Conservation (phyloP, 2,888 invertebrate genomes). For the Cantharis rufa region DNA sequence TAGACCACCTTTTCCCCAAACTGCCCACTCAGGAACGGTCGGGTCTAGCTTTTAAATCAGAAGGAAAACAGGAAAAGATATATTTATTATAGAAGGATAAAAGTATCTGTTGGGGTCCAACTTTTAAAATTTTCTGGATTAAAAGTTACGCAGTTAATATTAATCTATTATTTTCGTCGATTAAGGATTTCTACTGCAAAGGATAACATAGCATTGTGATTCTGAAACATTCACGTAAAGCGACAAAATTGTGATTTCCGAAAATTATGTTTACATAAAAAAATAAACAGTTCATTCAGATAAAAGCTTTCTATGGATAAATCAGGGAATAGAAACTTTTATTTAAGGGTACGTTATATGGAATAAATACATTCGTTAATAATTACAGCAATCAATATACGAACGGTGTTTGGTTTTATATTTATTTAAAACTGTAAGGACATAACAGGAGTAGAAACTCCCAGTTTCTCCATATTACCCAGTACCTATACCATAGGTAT, state of each 20-base stretch:
- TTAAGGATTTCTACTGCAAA: not conserved
- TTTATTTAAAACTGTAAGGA: not conserved
- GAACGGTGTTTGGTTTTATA: not conserved
- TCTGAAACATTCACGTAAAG: not conserved
- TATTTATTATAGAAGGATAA: constrained; percentile 4
- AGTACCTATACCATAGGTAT: no score
- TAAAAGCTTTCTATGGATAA: not conserved
- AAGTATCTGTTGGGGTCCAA: constrained; percentile 4
- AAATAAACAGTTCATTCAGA: not conserved
- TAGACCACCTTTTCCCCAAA: constrained; percentile 2
- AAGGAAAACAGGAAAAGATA: constrained; percentile 6
- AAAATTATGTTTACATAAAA: not conserved
- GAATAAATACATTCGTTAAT: not conserved
- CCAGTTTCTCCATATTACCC: no score
- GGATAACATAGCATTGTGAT: not conserved
- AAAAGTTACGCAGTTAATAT: not conserved
- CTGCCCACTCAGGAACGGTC: not conserved
- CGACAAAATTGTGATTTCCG: not conserved
- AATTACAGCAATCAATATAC: not conserved
- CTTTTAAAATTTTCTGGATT: not conserved
- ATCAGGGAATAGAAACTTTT: not conserved
- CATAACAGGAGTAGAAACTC: not conserved
- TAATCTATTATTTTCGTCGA: not conserved
- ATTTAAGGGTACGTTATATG: not conserved
- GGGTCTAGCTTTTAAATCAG: constrained; percentile 5